Conservation (phyloP, 2,888 invertebrate genomes). For the Campoplex capitator region DNA sequence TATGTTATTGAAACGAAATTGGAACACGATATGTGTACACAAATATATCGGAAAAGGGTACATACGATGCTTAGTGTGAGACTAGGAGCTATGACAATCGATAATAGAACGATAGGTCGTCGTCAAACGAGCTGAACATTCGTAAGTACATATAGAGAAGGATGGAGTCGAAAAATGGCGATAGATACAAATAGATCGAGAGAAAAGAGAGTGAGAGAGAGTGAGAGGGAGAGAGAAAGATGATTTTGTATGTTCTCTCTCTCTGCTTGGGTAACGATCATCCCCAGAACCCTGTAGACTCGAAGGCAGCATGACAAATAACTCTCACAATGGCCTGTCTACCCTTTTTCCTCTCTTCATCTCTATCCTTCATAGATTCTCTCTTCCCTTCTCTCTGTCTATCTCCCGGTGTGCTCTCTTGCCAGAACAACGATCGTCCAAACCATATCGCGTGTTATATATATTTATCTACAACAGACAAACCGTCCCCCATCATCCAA, state of each 20-base stretch:
- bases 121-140: constrained; percentile 69
- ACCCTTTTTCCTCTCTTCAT: constrained; percentile 65
- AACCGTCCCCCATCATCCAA: constrained; percentile 67
- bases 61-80: constrained; percentile 73
- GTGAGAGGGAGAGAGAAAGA: constrained; percentile 10
- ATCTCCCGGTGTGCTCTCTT: constrained; percentile 50
- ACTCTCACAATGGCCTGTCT: constrained; percentile 81
- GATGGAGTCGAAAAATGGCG: constrained; percentile 29
- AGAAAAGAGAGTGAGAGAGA: not conserved
- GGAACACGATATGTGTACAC: constrained; percentile 12
- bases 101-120: constrained; percentile 79
- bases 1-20: not conserved
- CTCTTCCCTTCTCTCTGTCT: constrained; percentile 54
- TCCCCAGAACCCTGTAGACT: constrained; percentile 76
- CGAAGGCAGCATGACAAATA: constrained; percentile 83
- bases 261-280: too few species aligned
- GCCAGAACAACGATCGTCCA: constrained; percentile 65
- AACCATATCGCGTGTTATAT: constrained; percentile 69
- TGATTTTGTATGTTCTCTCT: too few species aligned
- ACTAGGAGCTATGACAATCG: constrained; percentile 79
- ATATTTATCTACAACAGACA: constrained; percentile 66
- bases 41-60: constrained; percentile 1
- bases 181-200: constrained; percentile 26
- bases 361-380: constrained; percentile 53
- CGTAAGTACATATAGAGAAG: constrained; percentile 28